Base-by-base conservation (phyloP, 2,797 vertebrate genomes). In the Cheirogaleus major region DNA sequence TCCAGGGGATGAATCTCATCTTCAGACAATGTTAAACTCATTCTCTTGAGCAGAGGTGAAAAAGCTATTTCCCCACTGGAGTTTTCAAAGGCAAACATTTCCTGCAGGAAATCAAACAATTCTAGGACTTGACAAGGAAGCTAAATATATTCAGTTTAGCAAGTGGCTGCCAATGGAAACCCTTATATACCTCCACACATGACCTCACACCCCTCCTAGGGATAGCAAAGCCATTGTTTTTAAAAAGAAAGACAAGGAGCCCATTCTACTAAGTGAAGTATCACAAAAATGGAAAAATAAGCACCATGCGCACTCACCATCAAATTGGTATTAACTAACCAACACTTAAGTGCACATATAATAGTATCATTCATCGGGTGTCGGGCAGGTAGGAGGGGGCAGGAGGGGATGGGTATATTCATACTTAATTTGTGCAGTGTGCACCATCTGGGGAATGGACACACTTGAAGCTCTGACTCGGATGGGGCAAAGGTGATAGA, bases 31-130 rank as follows among this genome's bases (percentile, higher is more conserved):
- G 78, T 82, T 91, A 95, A 45, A 95, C 84, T 97, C 95, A 95
- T 95, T 96, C 96, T 97, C 88, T 75, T 86, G 25, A 76, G 30
- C 85, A 88, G 89, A 90, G 82, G 81, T 93, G 81, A 91, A 92
- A 97, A 93, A 65, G 92, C 32, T 91, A 85, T 7, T 97, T 97
- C 79, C 93, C 80, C 22, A 82, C 3, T 38, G 89, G 38, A 61
- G 85, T 87, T 95, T 98, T 98, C 94, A 97, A 97, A 98, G 92
- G 17, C 17, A 98, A 98, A 81, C 88, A 97, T 95, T 98, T 97
- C 72, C 82, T 69, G 2, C 25, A 97, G 80, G 95, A 98, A 32
- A 86, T 95, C 95, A 98, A 97, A 93, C 50, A 91, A 81, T 45
- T 87, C 45, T 94, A 97, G 30, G 63, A 95, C 88, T 72, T 96